Conservation (phyloP, 2,797 vertebrate genomes). For the Myotis pilosus region DNA sequence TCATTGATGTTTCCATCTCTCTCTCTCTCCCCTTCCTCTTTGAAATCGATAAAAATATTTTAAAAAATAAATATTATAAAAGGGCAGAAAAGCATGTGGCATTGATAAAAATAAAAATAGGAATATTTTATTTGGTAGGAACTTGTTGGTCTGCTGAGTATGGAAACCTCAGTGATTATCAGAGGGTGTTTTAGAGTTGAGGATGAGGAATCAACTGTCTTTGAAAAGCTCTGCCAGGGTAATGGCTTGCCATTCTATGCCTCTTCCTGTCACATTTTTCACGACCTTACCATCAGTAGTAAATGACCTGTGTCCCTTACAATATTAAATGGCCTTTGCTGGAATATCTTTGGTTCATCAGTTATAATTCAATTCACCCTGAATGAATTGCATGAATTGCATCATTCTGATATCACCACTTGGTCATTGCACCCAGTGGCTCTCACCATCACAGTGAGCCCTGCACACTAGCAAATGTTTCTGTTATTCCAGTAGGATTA, state of each 20-base stretch:
- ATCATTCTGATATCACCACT: not conserved
- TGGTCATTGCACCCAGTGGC: not conserved
- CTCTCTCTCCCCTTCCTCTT: too few relatives aligned
- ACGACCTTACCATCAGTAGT: not conserved
- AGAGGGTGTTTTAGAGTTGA: not conserved
- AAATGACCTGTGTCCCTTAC: not conserved
- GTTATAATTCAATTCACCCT: not conserved
- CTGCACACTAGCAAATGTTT: not conserved
- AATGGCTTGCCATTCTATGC: not conserved
- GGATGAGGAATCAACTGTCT: not conserved
- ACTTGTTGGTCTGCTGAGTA: not conserved
- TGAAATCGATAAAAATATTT: too few relatives aligned
- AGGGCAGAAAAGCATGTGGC: not conserved
- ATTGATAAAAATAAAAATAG: not conserved
- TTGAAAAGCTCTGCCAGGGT: not conserved
- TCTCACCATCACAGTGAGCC: not conserved
- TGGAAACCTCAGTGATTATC: not conserved
- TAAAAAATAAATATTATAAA: not conserved
- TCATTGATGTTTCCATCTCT: too few relatives aligned
- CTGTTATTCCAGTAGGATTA: not conserved
- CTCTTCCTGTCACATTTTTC: not conserved
- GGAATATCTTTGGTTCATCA: not conserved
- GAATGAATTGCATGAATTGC: too few relatives aligned
- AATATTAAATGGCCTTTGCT: not conserved
- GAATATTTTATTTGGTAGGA: not conserved